A percentile compares a stretch with the other conserved stretches of the same genome.
Conservation (phyloP, 2,888 invertebrate genomes). For the Noctua janthe region DNA sequence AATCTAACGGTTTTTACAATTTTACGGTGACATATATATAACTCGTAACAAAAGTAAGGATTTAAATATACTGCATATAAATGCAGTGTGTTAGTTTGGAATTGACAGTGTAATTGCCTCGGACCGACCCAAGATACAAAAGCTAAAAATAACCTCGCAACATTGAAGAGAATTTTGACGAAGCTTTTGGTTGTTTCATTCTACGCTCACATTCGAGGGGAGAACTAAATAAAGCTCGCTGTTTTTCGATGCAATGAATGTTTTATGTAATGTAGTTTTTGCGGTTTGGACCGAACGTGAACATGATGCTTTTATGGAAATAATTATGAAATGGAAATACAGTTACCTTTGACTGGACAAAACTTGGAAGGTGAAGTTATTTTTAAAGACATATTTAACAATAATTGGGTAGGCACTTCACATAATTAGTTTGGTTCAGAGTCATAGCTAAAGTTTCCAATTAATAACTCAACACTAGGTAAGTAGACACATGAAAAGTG, state of each 20-base stretch:
- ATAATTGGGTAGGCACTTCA: not conserved
- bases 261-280: conserved; percentile 42
- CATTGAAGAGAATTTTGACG: conserved; percentile 45
- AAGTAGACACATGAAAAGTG: not conserved
- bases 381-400: not conserved
- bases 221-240: conserved; percentile 38
- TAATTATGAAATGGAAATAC: conserved; percentile 18
- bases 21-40: too few species aligned
- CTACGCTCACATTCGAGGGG: conserved; percentile 17
- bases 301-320: conserved; percentile 5
- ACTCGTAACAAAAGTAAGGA: not conserved
- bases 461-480: conserved; percentile 1
- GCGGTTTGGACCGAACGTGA: not conserved
- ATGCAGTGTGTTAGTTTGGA: not conserved
- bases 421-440: conserved; percentile 1
- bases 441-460: too few species aligned
- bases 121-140: conserved; percentile 13
- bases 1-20: too few species aligned
- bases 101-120: conserved; percentile 1
- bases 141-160: conserved; percentile 35
- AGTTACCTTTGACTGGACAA: conserved; percentile 5
- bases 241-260: conserved; percentile 51
- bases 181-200: conserved; percentile 34
- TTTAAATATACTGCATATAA: not conserved
- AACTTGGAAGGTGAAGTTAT: conserved; percentile 10